Percentiles rank a stretch among this genome's conserved stretches.
Conservation (phyloP, 2,888 invertebrate species). For the Selenia dentaria region DNA sequence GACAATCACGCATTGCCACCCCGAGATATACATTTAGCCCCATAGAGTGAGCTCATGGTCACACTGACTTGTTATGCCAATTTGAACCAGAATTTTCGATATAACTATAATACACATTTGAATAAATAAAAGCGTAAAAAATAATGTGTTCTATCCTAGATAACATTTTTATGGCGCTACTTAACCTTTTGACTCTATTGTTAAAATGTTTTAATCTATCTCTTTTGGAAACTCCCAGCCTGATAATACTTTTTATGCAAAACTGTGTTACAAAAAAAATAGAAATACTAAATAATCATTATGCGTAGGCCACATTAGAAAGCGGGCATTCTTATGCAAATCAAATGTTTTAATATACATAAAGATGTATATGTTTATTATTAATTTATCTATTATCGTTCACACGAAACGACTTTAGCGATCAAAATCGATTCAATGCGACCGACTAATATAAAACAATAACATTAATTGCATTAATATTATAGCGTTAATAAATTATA, state of each 20-base stretch:
- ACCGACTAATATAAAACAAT: conserved; percentile 12
- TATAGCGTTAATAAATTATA: conserved; percentile 11
- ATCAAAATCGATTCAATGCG: conserved; percentile 13
- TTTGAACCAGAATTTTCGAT: too few relatives aligned
- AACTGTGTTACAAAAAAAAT: conserved; percentile 18
- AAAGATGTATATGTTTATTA: conserved; percentile 28
- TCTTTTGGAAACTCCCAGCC: conserved; percentile 2
- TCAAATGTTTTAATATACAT: conserved; percentile 24
- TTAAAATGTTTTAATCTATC: conserved; percentile 21
- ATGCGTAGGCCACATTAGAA: conserved; percentile 34
- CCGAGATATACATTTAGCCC: too few relatives aligned
- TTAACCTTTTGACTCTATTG: conserved; percentile 25
- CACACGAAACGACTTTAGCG: conserved; percentile 6
- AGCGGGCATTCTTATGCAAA: conserved; percentile 36
- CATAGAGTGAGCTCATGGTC: too few relatives aligned
- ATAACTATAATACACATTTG: neutral
- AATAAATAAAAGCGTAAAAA: conserved; percentile 7
- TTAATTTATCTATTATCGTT: conserved; percentile 24
- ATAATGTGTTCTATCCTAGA: conserved; percentile 7
- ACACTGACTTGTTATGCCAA: too few relatives aligned
- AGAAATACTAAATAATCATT: conserved; percentile 24
- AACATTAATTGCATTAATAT: conserved; percentile 7
- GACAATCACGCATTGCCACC: too few relatives aligned
- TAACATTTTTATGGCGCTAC: conserved; percentile 9
- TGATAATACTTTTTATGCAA: conserved; percentile 19